Conservation (phyloP, 2,888 invertebrate species). For the Drosophila atroscutellata region DNA sequence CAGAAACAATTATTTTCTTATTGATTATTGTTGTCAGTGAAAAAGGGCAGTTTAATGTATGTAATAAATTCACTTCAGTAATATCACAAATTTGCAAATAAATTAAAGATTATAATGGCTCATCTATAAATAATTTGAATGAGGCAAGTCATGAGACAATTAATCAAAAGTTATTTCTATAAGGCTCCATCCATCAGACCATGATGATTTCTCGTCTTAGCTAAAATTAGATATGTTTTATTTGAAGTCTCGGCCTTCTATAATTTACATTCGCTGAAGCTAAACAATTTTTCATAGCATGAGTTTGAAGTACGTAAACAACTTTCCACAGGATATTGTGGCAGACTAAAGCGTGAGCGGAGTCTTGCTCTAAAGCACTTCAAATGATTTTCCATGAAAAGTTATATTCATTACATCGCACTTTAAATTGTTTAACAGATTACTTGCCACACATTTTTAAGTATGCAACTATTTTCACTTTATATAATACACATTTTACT, state of each 20-base stretch:
- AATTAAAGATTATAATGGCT: slow-evolving; percentile 8
- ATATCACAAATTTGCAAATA: slow-evolving; percentile 22
- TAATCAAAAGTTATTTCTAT: not conserved
- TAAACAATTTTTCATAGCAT: slow-evolving; percentile 9
- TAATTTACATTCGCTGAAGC: not conserved
- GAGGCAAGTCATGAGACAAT: not conserved
- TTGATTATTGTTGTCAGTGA: slow-evolving; percentile 16
- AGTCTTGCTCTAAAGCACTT: not conserved
- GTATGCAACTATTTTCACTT: too few species aligned
- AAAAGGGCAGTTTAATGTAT: slow-evolving; percentile 29
- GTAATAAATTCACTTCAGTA: slow-evolving; percentile 12
- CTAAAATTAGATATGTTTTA: not conserved
- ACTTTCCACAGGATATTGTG: slow-evolving; percentile 1
- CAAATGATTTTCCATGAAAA: not conserved
- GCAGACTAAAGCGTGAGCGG: not conserved
- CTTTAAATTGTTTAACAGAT: not conserved
- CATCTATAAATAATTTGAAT: slow-evolving; percentile 6
- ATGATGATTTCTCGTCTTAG: not conserved
- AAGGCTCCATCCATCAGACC: not conserved
- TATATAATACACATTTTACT: too few species aligned
- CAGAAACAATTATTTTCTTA: slow-evolving; percentile 15
- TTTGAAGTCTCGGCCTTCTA: too few species aligned
- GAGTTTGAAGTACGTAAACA: slow-evolving; percentile 12
- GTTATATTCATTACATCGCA: not conserved
- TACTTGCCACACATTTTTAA: too few species aligned